A percentile compares a stretch with the other conserved stretches of the same genome.
Evolutionary conservation across 2,113 vertebrate species (phyloP).

Genomic region (Actenoides lindsayi): DNA sequence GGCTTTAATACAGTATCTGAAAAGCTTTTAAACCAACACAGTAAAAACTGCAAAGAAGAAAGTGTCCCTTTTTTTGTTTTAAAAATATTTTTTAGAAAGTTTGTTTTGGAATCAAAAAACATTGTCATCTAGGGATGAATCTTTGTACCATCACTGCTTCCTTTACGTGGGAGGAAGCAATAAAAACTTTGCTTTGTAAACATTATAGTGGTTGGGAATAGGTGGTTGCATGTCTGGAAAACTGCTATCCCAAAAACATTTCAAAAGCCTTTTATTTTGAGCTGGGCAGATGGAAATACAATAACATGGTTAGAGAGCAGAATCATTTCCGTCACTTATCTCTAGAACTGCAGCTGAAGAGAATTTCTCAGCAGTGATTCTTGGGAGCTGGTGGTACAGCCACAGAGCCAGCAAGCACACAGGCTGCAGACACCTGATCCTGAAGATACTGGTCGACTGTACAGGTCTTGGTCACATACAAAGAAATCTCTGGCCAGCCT

Average conservation of each 20-base stretch:
- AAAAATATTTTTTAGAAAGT: slow-evolving; percentile 29
- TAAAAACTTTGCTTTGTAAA: slow-evolving; percentile 55
- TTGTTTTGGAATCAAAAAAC: slow-evolving; percentile 37
- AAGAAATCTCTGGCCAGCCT: background rate
- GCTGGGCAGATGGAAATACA: background rate
- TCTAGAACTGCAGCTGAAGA: background rate
- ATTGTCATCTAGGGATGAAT: slow-evolving; percentile 59
- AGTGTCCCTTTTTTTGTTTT: background rate
- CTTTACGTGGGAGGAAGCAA: slow-evolving; percentile 46
- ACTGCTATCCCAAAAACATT: slow-evolving; percentile 7
- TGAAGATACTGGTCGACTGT: background rate
- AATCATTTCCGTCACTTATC: background rate
- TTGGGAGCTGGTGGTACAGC: background rate
- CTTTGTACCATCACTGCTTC: slow-evolving; percentile 49
- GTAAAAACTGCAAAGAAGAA: background rate
- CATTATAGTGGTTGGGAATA: slow-evolving; percentile 2
- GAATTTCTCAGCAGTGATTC: background rate
- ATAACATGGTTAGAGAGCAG: background rate
- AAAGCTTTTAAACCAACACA: background rate
- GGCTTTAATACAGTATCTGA: background rate
- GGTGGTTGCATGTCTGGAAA: slow-evolving; percentile 16
- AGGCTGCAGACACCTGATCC: background rate
- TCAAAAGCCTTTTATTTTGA: slow-evolving; percentile 43
- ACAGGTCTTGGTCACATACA: background rate
- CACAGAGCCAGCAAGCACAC: rapidly evolving